A percentile compares a stretch with the other conserved stretches of the same genome.
Conservation (phyloP, 2,797 vertebrate species). For the Xenops minutus region DNA sequence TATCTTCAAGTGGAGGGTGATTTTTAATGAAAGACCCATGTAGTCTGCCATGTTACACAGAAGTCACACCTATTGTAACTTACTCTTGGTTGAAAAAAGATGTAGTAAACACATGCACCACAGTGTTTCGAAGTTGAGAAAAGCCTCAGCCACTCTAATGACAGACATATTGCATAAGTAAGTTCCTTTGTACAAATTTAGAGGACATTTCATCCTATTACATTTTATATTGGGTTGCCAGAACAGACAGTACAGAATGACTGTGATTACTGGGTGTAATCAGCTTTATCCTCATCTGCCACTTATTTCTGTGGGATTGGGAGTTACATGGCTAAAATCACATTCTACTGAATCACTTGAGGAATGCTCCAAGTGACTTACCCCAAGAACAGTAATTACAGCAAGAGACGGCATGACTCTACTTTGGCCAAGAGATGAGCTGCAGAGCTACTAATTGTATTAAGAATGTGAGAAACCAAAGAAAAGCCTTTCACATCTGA, state of each 20-base stretch:
- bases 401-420: neutral
- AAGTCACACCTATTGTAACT: neutral
- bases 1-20: neutral
- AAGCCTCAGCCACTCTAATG: neutral
- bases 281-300: neutral
- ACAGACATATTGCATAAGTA: neutral
- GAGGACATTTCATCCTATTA: neutral
- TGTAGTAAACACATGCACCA: neutral
- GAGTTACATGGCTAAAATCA: neutral
- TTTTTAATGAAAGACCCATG: neutral
- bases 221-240: neutral
- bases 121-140: neutral
- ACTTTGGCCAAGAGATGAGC: neutral
- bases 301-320: neutral
- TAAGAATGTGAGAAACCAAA: constrained; percentile 30
- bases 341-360: neutral
- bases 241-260: neutral
- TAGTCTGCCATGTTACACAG: neutral
- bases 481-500: constrained; percentile 53
- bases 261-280: neutral
- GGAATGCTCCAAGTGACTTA: neutral
- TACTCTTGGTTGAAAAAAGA: neutral
- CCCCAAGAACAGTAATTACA: neutral
- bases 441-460: constrained; percentile 43
- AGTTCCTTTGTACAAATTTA: neutral